Percentiles rank a stretch among this genome's conserved stretches.
phyloP scores from a whole-genome alignment of 2,113 vertebrate genomes.

The Nestor notabilis region DNA sequence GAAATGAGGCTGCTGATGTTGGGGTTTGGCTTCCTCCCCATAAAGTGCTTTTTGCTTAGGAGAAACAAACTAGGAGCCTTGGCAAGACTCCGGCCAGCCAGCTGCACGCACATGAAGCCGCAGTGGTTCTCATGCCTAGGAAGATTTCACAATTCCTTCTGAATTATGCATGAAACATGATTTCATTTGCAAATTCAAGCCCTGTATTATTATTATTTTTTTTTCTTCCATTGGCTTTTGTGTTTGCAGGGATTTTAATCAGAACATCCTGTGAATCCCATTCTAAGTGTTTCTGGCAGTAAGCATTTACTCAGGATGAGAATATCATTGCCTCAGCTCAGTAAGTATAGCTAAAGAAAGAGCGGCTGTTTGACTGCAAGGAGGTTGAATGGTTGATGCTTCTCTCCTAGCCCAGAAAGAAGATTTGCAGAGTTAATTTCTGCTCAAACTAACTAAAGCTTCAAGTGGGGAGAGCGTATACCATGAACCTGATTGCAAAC shows the following conservation, averaged over 20 bases:
- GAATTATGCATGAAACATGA: neutral
- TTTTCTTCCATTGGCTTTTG: neutral
- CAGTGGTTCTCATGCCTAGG: neutral
- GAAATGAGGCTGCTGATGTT: neutral
- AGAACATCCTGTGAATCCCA: neutral
- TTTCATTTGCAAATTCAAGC: slow-evolving; percentile 2
- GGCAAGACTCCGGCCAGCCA: neutral
- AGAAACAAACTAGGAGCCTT: neutral
- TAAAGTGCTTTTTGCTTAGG: neutral
- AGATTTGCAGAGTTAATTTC: neutral
- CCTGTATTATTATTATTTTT: neutral
- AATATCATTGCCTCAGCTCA: neutral
- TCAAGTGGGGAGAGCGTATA: neutral
- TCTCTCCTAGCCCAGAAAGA: neutral
- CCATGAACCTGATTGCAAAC: neutral
- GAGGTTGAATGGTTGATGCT: neutral
- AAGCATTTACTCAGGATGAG: neutral
- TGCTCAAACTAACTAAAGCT: neutral
- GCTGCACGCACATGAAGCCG: neutral
- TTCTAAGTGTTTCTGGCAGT: neutral
- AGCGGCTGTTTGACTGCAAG: neutral
- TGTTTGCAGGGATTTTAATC: slow-evolving; percentile 3
- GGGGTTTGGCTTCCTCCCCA: neutral
- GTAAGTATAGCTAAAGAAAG: neutral
- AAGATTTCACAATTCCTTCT: neutral